Percentiles rank a stretch among this genome's conserved stretches.
These are phyloP conservation scores for Nothoprocta perdicaria DNA, from an alignment of 2,113 vertebrate species.

Conservation along the genomic window DNA sequence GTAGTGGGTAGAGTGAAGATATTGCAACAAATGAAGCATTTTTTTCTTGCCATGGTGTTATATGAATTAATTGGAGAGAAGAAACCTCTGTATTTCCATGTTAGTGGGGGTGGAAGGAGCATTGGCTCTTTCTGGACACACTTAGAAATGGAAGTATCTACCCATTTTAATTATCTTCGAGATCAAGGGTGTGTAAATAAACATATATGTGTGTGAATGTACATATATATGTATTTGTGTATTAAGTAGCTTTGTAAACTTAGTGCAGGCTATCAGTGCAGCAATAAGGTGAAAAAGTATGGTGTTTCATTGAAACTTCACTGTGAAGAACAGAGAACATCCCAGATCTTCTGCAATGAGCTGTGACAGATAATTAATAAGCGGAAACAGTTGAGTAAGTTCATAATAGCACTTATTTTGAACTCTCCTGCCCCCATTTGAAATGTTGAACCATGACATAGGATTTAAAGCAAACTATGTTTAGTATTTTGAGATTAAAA, in stretches of 20 bases:
- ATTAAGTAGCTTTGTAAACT: not conserved
- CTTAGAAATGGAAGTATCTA: not conserved
- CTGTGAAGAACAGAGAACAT: not conserved
- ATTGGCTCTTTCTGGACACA: not conserved
- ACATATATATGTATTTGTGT: not conserved
- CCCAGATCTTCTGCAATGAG: slow-evolving; percentile 13
- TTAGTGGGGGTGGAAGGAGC: not conserved
- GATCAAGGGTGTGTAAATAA: not conserved
- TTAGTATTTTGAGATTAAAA: not conserved
- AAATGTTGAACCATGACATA: not conserved
- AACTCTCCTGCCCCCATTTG: not conserved
- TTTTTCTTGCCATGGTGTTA: not conserved
- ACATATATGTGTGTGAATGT: too few relatives aligned
- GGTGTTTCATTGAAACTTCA: slow-evolving; percentile 24
- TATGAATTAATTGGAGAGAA: not conserved
- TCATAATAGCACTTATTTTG: not conserved
- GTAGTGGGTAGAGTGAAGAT: not conserved
- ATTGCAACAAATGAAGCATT: not conserved
- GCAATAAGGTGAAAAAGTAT: slow-evolving; percentile 27
- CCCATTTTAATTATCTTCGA: not conserved
- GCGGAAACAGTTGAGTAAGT: slow-evolving; percentile 26
- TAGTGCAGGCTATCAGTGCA: not conserved
- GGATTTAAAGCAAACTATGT: not conserved
- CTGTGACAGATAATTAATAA: slow-evolving; percentile 58
- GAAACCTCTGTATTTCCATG: not conserved